Base-by-base conservation (phyloP, 2,888 invertebrate genomes). In the Harpagoxenus sublaevis region DNA sequence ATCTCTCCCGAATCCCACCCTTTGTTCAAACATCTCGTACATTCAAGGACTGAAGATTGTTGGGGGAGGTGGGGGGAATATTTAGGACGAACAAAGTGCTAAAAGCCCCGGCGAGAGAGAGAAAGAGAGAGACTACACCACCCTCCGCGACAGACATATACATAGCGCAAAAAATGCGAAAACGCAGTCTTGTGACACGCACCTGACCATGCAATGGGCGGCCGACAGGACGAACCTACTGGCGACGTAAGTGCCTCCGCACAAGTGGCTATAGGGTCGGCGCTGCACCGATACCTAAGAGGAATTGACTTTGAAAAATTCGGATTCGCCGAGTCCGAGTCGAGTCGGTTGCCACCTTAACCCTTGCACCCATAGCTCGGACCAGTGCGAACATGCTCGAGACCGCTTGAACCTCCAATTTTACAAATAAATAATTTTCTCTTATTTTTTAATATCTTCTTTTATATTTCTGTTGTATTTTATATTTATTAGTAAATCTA, bases 161-260 rank as follows among this genome's bases (percentile, higher is more conserved):
- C 8, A 84, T n/a, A 75, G 78, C 81, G 18, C 42, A 35, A 68
- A 35, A 35, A 65, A 86, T 70, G 83, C 48, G 63, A 75, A 75
- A 78, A 63, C 63, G 84, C 85, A 86, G 84, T 87, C 84, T 87
- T 86, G 70, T 75, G 51, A 66, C 84, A 92, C 91, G 84, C 91
- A 94, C 94, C 90, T 92, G 88, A 94, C 87, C 90, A 94, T 90
- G 86, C 94, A 94, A 86, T 94, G 94, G 45, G 94, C 94, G 60
- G 94, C 94, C 18, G 94, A 93, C 78, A 94, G 85, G 84, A 94
- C 86, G 82, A 92, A 94, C 86, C 89, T 91, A 35, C 92, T 90
- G 48, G 89, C 66, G 87, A 94, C 91, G 75, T 94, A 94, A 83
- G 92, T 91, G 81, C 92, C 94, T 75, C 94, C 94, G 81, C 94